Percentiles rank a stretch among this genome's conserved stretches.
phyloP scores from a whole-genome alignment of 2,888 invertebrate species.

The Conops quadrifasciatus region DNA sequence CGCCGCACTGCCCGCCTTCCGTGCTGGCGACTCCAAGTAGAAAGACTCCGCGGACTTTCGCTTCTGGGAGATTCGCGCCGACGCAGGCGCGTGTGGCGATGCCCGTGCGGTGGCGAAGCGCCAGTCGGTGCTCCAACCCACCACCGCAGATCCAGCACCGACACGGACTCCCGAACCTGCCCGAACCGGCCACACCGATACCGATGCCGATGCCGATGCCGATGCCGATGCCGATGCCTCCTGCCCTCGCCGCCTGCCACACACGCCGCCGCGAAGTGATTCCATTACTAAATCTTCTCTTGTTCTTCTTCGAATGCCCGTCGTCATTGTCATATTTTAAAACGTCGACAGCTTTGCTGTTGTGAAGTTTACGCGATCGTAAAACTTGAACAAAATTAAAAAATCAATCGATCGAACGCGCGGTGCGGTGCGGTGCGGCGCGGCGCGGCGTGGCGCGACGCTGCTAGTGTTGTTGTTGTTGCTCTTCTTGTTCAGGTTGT shows the following conservation, averaged over 20 bases:
- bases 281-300: constrained; percentile 3
- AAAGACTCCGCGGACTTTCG: too few relatives aligned
- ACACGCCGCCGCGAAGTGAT: constrained; percentile 20
- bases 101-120: too few relatives aligned
- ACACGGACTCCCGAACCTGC: too few relatives aligned
- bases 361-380: constrained; percentile 32
- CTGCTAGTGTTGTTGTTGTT: constrained; percentile 12
- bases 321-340: constrained; percentile 59
- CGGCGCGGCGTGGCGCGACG: not conserved
- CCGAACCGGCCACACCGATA: not conserved
- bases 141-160: too few relatives aligned
- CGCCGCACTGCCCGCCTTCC: too few relatives aligned
- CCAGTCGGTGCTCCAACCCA: too few relatives aligned
- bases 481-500: not conserved
- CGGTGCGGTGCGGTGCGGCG: not conserved
- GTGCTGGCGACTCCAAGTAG: too few relatives aligned
- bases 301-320: constrained; percentile 30
- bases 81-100: too few relatives aligned
- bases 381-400: constrained; percentile 28
- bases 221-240: not conserved
- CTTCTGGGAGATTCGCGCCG: too few relatives aligned
- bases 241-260: constrained; percentile 7
- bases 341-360: constrained; percentile 60
- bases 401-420: constrained; percentile 24
- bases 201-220: not conserved